Evolutionary conservation across 2,888 invertebrate species (phyloP), one percentile per base, ranked within the genome.

Genomic region (Macrosoma leucophasiata): DNA sequence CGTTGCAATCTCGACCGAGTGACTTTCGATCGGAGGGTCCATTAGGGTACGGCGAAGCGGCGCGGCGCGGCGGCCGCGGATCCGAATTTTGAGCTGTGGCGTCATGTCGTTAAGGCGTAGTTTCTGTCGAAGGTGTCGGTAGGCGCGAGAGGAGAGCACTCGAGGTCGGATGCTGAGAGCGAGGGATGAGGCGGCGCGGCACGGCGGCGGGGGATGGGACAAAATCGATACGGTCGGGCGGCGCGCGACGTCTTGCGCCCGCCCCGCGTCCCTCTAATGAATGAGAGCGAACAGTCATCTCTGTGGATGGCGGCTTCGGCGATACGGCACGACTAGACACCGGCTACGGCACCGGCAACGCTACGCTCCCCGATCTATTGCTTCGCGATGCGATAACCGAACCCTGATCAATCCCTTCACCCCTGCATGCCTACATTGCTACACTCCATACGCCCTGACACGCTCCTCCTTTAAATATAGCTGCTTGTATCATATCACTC

Each of bases 141-240:
- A 79, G 79, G 78, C 77, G 76, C 79, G 79, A 77, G 75, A 75
- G 77, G 76, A 82, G 81, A 81, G 79, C 78, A 78, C 82, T 82
- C 81, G 82, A 81, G 81, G 78, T 81, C 75, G 82, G 82, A 82
- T 79, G 82, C 81, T 82, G 82, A 77, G 78, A 71, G 74, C 72
- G 73, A 66, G 61, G 66, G 50, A 52, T 63, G 46, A 65, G 58
- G 52, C 64, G 49, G 60, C 53, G 51, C 52, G 53, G 64, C 55
- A 69, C 63, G 69, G 66, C n/a, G n/a, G 63, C 61, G 63, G 65
- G 58, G 70, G 69, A 70, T 70, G 74, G 75, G 70, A 73, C 72
- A 81, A 81, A 82, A 84, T 84, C 82, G 82, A 84, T 84, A 84
- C 65, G 61, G 77, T 76, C 76, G 78, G 79, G 79, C 79, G 79